Conservation (phyloP, 2,797 vertebrate genomes). For the Zalophus californianus region DNA sequence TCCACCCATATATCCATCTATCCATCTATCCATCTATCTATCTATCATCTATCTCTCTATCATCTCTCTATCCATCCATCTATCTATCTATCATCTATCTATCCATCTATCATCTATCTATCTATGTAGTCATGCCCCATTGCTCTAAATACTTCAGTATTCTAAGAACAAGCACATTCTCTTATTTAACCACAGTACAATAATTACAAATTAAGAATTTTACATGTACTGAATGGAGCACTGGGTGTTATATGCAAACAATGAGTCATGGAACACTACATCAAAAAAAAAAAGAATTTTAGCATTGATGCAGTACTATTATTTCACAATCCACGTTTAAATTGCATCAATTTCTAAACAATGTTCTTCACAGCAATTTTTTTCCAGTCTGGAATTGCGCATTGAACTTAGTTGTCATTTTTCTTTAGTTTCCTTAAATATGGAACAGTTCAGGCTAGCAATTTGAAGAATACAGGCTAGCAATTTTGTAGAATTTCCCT, state of each 20-base stretch:
- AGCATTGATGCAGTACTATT: background rate
- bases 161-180: background rate
- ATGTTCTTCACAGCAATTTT: background rate
- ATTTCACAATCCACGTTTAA: background rate
- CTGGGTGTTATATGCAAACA: too few relatives aligned
- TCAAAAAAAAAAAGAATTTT: background rate
- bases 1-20: background rate
- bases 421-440: background rate
- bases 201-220: slow-evolving; percentile 3
- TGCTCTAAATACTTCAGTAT: background rate
- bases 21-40: background rate
- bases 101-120: background rate
- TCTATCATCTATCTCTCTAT: background rate
- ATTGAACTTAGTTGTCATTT: background rate
- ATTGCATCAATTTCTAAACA: background rate
- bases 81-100: background rate
- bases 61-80: background rate
- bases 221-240: too few relatives aligned
- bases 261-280: too few relatives aligned
- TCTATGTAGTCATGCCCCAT: background rate
- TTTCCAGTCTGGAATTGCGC: background rate
- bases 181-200: background rate
- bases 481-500: background rate
- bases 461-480: background rate
- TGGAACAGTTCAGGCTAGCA: background rate